These are phyloP conservation scores for Gymnorhina tibicen DNA, from an alignment of 2,113 vertebrate genomes.

Conservation along the genomic window DNA sequence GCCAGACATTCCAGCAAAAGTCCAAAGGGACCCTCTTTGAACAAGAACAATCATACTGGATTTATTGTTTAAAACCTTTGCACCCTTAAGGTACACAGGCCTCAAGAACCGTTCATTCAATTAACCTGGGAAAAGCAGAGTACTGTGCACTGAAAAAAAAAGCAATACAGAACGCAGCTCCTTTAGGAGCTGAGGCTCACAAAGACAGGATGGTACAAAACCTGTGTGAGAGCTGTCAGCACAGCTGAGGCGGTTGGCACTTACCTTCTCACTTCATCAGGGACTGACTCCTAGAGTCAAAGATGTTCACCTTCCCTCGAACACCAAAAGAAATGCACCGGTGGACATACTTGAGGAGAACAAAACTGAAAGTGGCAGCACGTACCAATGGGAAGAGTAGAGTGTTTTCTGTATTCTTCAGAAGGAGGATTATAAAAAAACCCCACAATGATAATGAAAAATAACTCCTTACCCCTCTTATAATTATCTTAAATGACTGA, in stretches of 20 bases:
- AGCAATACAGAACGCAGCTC: background rate
- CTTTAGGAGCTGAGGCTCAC: background rate
- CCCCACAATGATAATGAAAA: background rate
- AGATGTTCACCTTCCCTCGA: background rate
- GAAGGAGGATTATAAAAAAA: background rate
- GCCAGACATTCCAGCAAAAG: background rate
- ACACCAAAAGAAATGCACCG: background rate
- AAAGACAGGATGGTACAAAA: background rate
- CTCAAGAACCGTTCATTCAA: background rate
- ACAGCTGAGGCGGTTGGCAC: background rate
- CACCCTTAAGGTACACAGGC: background rate
- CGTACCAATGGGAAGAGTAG: background rate
- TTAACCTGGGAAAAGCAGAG: background rate
- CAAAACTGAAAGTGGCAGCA: background rate
- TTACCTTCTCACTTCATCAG: background rate
- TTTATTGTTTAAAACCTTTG: background rate
- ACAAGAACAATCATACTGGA: background rate
- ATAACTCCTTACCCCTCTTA: background rate
- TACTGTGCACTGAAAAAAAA: background rate
- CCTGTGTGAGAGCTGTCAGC: background rate
- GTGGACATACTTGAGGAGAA: background rate
- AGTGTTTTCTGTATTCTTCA: background rate
- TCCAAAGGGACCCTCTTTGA: background rate
- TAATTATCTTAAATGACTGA: background rate
- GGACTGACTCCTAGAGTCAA: background rate